These are phyloP conservation scores for Callospermophilus lateralis DNA, from an alignment of 2,113 vertebrate species.

Conservation along the genomic window DNA sequence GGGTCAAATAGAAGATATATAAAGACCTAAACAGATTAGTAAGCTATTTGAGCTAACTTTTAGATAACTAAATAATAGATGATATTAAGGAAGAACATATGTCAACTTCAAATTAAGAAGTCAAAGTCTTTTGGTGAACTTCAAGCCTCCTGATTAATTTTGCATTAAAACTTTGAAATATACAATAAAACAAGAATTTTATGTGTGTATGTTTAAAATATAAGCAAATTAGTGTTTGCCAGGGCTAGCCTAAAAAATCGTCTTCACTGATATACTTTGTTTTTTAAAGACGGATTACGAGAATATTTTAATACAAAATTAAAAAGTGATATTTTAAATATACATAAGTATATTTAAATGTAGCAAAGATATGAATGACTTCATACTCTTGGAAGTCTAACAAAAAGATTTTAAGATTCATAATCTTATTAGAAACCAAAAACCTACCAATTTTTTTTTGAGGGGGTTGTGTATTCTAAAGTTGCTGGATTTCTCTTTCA, in stretches of 20 bases:
- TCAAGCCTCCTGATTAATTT: neutral
- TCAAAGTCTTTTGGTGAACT: slow-evolving; percentile 23
- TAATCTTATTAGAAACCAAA: neutral
- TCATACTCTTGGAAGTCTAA: neutral
- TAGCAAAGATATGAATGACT: neutral
- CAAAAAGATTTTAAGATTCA: neutral
- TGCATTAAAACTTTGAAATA: slow-evolving; percentile 53
- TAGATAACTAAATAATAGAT: slow-evolving; percentile 11
- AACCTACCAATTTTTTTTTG: neutral
- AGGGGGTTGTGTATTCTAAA: neutral
- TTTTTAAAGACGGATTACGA: neutral
- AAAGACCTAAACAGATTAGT: slow-evolving; percentile 1
- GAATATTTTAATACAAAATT: neutral
- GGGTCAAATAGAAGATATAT: neutral
- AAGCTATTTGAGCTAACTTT: neutral
- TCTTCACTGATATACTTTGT: neutral
- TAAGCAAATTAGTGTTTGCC: neutral
- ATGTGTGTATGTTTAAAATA: neutral
- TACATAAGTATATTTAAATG: neutral
- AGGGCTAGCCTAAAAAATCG: neutral
- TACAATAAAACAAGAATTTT: slow-evolving; percentile 37
- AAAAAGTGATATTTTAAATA: slow-evolving; percentile 28
- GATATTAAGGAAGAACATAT: slow-evolving; percentile 32
- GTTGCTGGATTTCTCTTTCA: neutral
- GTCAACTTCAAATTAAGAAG: slow-evolving; percentile 49